Conservation (phyloP, 2,797 vertebrate genomes). For the Alca torda region DNA sequence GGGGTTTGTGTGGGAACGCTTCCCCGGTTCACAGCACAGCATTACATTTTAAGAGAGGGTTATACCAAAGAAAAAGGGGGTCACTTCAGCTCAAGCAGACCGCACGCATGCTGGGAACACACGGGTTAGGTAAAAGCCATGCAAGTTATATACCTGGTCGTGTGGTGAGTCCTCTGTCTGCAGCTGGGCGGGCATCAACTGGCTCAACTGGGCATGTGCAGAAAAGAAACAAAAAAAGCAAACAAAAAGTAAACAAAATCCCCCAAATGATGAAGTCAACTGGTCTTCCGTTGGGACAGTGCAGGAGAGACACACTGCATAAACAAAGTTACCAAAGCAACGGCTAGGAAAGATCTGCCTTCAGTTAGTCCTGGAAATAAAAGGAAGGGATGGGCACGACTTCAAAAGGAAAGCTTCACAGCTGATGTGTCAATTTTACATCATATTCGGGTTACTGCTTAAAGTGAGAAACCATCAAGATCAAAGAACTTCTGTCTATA, state of each 20-base stretch:
- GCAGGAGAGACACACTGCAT: constrained; percentile 48
- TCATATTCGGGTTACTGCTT: neutral
- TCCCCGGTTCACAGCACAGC: neutral
- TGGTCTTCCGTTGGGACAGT: constrained; percentile 26
- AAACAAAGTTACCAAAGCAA: constrained; percentile 45
- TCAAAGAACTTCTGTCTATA: neutral
- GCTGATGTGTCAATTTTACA: neutral
- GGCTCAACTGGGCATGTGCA: constrained; percentile 86
- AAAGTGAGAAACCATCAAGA: neutral
- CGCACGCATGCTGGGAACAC: neutral
- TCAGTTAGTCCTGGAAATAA: constrained; percentile 4
- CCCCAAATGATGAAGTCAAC: constrained; percentile 48
- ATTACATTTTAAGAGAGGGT: neutral
- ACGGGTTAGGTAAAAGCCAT: constrained; percentile 34
- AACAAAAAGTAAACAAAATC: constrained; percentile 67
- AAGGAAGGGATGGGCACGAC: neutral
- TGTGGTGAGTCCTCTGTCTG: constrained; percentile 92
- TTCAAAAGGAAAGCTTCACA: neutral
- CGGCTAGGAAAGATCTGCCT: constrained; percentile 11
- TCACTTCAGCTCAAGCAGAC: constrained; percentile 4
- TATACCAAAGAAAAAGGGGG: neutral
- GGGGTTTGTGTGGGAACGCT: neutral
- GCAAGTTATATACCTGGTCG: constrained; percentile 85
- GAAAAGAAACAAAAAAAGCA: constrained; percentile 69
- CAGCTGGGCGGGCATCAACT: constrained; percentile 90